Base-by-base conservation (phyloP, 2,888 invertebrate species). In the Trisateles emortualis region DNA sequence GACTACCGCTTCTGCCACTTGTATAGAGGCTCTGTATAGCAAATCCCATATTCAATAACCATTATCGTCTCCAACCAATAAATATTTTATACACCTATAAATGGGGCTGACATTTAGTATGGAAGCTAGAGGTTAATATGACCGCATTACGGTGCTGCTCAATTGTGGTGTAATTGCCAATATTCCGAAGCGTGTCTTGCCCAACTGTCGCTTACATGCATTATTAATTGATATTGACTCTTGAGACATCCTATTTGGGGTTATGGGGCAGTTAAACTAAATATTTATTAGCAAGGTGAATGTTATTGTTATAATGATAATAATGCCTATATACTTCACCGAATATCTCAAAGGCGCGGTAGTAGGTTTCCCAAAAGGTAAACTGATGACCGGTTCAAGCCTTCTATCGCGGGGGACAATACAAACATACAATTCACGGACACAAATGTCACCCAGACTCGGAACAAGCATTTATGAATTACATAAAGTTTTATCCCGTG, bases 151-250 rank as follows among this genome's bases (percentile, higher is more conserved):
- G 33, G 41, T 36, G 16, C 45, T 46, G 53, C 54, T 51, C 67
- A 67, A 72, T 67, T 72, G 64, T 38, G 44, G 43, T 55, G 36
- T 69, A 67, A 72, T 72, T 69, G 72, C 63, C 69, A 72, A 72
- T 72, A 72, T 64, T 52, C 69, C 38, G 40, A 42, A 40, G 43
- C 56, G 16, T 51, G 59, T 67, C 60, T 51, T 49, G 49, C 56
- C 47, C 60, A 66, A 64, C 59, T 64, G 72, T 65, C 70, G 56
- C 67, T 65, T 64, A 63, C 70, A 68, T 75, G 66, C 62, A 74
- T 66, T 69, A 71, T 64, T 72, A 74, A 77, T 77, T 76, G 72
- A 73, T 69, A 73, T 72, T 72, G 57, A 47, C 29, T 47, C 35
- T 43, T 33, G 17, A 45, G 44, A 24, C 38, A 35, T 49, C 41